A percentile compares a stretch with the other conserved stretches of the same genome.
phyloP scores from a whole-genome alignment of 1,140 invertebrate genomes.

The Helicoverpa armigera region DNA sequence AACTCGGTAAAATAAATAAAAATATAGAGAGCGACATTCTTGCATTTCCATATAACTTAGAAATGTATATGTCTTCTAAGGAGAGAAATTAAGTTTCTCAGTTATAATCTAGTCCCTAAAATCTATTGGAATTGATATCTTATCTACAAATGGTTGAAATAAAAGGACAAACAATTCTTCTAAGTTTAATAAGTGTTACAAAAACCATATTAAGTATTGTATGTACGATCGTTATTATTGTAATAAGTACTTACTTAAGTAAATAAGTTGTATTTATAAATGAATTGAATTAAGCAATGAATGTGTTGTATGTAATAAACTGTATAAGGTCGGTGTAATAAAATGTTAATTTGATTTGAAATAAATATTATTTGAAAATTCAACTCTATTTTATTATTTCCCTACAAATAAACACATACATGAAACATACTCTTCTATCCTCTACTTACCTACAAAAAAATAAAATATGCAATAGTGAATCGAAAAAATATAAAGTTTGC shows the following conservation, averaged over 20 bases:
- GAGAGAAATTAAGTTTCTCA: too few relatives aligned
- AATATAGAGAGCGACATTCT: too few relatives aligned
- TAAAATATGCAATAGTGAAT: too few relatives aligned
- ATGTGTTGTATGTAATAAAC: conserved; percentile 61
- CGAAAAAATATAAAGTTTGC: neutral
- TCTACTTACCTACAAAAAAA: too few relatives aligned
- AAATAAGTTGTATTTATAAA: conserved; percentile 46
- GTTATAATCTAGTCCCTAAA: too few relatives aligned
- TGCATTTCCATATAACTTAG: too few relatives aligned
- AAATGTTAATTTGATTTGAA: conserved; percentile 64
- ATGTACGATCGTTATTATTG: conserved; percentile 42
- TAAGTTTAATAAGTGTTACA: conserved; percentile 27
- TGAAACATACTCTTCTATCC: too few relatives aligned
- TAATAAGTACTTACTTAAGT: conserved; percentile 44
- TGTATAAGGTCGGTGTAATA: conserved; percentile 60
- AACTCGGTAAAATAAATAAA: too few relatives aligned
- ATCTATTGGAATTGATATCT: too few relatives aligned
- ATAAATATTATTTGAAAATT: conserved; percentile 62
- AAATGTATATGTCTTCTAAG: too few relatives aligned
- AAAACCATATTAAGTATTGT: conserved; percentile 21
- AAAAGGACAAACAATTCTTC: conserved; percentile 22
- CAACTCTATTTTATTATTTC: conserved; percentile 2
- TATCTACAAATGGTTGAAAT: neutral
- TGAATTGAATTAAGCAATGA: conserved; percentile 56
- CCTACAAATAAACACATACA: too few relatives aligned